phyloP scores from a whole-genome alignment of 2,797 vertebrate species.

The Smutsia temminckii region DNA sequence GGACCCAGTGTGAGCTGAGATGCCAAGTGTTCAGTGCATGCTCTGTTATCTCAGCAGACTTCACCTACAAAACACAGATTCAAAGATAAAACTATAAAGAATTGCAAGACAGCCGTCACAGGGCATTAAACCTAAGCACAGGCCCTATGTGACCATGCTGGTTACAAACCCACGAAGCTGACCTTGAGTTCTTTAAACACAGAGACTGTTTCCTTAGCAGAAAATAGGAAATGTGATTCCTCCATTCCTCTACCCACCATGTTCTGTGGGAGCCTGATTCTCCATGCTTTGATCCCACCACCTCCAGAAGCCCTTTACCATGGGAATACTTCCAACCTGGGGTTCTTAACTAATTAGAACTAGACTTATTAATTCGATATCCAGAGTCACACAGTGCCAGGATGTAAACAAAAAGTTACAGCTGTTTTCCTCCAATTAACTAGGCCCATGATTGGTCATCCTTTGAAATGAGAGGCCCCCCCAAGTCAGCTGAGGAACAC shows the following conservation, averaged over 20 bases:
- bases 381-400: background rate
- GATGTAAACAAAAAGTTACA: background rate
- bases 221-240: background rate
- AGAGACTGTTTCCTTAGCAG: background rate
- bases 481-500: background rate
- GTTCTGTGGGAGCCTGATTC: background rate
- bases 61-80: background rate
- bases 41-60: background rate
- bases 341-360: background rate
- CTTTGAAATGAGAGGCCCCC: background rate
- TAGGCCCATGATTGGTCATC: background rate
- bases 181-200: background rate
- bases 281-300: background rate
- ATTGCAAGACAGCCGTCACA: rapidly evolving
- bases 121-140: too few species aligned
- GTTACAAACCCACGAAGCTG: background rate
- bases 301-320: background rate
- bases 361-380: background rate
- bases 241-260: background rate
- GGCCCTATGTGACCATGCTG: background rate
- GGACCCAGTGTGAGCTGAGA: background rate
- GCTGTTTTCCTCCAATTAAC: background rate
- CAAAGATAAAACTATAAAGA: background rate
- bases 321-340: background rate
- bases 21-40: rapidly evolving